Base-by-base conservation (phyloP, 1,140 invertebrate genomes). In the Scaptomyza graminum region DNA sequence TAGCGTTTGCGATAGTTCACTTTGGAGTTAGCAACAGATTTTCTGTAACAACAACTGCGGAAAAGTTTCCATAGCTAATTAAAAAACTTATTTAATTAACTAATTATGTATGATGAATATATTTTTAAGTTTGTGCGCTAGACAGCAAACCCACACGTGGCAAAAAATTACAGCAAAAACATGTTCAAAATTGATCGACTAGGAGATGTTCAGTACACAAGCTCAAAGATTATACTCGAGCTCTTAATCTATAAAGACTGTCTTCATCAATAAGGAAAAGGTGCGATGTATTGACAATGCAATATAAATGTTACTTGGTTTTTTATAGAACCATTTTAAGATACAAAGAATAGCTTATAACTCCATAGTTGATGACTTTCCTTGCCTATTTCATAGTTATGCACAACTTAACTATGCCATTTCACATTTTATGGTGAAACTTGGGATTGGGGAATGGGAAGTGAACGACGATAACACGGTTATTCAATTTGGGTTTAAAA, bases 401-500 rank as follows among this genome's bases (percentile, higher is more conserved):
- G 37, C 37, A 41, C n/a, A 41, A 41, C 37, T 41, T 41, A n/a
- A 41, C 12, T 41, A 41, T 41, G 37, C 3, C 37, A 41, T 41
- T 41, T 12, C 37, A 41, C 37, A 41, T 41, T 41, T 41, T 41
- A 41, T 41, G 37, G 37, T 59, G 46, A 25, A 3, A 16, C 47
- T 16, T 8, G 28, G 51, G 5, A 9, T 9, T 11, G 31, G 31
- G 28, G 5, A 28, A 5, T 6, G 8, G 22, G 8, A 25, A 8
- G 11, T 15, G 3, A 43, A 13, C 55, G 57, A 63, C 57, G 64
- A 78, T 62, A 61, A 59, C 50, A 76, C 69, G 61, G 68, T 87
- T 87, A 78, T 87, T 87, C 71, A 87, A 88, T 88, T 88, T 82
- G 82, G 82, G 77, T 76, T 85, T 87, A 87, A 85, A 85, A 85